Conservation (phyloP, 2,113 vertebrate species). For the Panthera leo region DNA sequence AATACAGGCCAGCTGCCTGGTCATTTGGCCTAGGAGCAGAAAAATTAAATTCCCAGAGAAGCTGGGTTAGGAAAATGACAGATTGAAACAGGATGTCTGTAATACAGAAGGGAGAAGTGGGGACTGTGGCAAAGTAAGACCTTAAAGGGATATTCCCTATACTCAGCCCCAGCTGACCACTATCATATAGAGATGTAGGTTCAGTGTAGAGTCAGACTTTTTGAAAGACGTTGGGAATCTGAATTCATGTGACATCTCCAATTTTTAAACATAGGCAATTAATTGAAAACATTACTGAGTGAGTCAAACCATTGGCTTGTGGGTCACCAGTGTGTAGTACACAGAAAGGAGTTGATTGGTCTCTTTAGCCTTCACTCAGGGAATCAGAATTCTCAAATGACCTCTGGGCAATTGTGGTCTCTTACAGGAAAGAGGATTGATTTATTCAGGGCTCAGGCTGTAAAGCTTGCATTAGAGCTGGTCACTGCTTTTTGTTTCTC, state of each 20-base stretch:
- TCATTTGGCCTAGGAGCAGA: neutral
- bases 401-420: neutral
- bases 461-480: neutral
- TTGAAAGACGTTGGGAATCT: neutral
- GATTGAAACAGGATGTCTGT: neutral
- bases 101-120: neutral
- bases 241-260: neutral
- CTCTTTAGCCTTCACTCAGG: neutral
- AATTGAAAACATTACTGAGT: neutral
- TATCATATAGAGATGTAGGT: accelerated
- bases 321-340: no score
- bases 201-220: neutral
- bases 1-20: neutral
- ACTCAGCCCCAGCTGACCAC: neutral
- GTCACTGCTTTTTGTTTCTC: neutral
- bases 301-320: neutral
- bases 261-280: neutral
- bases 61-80: neutral
- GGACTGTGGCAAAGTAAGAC: neutral
- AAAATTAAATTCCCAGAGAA: neutral
- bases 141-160: neutral
- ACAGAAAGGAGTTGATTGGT: accelerated
- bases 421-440: neutral
- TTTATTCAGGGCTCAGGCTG: neutral
- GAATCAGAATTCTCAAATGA: neutral